These are phyloP conservation scores for Lysandra bellargus DNA, from an alignment of 2,888 invertebrate genomes.

Conservation along the genomic window DNA sequence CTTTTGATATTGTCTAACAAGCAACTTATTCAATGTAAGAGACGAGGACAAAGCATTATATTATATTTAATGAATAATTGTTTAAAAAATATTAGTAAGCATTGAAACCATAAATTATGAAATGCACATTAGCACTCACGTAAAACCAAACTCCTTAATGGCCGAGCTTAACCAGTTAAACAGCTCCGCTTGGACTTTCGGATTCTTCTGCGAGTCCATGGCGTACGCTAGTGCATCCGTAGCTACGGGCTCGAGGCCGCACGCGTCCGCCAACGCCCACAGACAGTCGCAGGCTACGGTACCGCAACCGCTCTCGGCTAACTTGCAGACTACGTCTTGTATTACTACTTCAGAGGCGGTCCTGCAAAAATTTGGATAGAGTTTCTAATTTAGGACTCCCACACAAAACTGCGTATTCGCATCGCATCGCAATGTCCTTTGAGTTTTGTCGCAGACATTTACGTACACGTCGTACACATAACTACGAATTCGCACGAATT, in stretches of 20 bases:
- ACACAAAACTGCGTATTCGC: too few relatives aligned
- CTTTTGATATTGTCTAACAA: too few relatives aligned
- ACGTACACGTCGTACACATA: too few relatives aligned
- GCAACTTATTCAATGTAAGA: too few relatives aligned
- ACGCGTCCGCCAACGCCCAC: conserved; percentile 88
- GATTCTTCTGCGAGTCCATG: conserved; percentile 91
- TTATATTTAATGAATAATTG: too few relatives aligned
- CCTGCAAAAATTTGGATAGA: conserved; percentile 44
- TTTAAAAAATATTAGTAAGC: too few relatives aligned
- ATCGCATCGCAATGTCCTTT: too few relatives aligned
- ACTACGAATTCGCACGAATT: too few relatives aligned
- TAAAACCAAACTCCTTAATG: conserved; percentile 92
- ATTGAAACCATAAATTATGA: too few relatives aligned
- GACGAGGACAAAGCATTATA: too few relatives aligned
- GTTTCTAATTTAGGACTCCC: too few relatives aligned
- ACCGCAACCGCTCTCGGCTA: conserved; percentile 91
- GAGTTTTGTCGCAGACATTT: too few relatives aligned
- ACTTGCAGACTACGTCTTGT: conserved; percentile 90
- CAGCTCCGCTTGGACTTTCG: conserved; percentile 93
- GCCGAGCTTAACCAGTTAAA: conserved; percentile 89
- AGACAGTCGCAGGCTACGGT: conserved; percentile 84
- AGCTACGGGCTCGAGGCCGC: conserved; percentile 87
- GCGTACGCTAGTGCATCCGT: conserved; percentile 86
- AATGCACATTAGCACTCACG: conserved; percentile 73
- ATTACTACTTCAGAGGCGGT: conserved; percentile 87